Evolutionary conservation across 30 jellyfish, hydroid and myxozoan genomes (phyloP), one percentile per base, ranked within the genome.

Genomic region (Hydra vulgaris): DNA sequence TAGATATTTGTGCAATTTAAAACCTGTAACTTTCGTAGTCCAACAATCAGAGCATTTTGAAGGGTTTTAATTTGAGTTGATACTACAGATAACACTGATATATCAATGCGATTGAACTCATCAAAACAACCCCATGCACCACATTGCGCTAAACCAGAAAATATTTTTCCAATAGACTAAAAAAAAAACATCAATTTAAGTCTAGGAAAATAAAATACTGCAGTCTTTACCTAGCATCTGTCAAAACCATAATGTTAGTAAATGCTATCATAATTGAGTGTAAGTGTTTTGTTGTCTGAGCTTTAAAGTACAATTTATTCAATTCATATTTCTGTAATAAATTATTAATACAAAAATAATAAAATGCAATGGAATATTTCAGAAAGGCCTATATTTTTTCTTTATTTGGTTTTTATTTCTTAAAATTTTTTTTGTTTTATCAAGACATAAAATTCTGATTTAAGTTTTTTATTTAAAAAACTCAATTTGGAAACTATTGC

Each of bases 61-160:
- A 94, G 83, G 24, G 96, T 86, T 68, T 94, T 94, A 86, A 94
- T 94, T 73, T 94, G 99, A 15, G 99, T 94, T 27, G 99, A 94
- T 40, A 94, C 95, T 77, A 94, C 99, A 22, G 99, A 94, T 71
- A 94, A 73, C 17, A 94, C 99, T 27, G 99, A 94, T 17, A 94
- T 94, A 73, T 94, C 99, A 81, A 94, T 94, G 18, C 99, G 95
- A 77, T 94, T 94, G 91, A 94, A 94, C 72, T 94, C 99, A 79
- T 94, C 99, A 70, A 94, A 94, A 73, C 99, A 94, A 4, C 99
- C 99, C 99, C 99, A 94, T 8, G 99, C 99, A 3, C 99, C 99
- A 85, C 96, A 94, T 72, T 94, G 99, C 17, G 99, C 99, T 69
- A 94, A 76, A 70, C 99, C 99, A 66, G 99, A 94, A 84, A 94